Base-by-base conservation (phyloP, 2,797 vertebrate species). In the Xyrichtys novacula region DNA sequence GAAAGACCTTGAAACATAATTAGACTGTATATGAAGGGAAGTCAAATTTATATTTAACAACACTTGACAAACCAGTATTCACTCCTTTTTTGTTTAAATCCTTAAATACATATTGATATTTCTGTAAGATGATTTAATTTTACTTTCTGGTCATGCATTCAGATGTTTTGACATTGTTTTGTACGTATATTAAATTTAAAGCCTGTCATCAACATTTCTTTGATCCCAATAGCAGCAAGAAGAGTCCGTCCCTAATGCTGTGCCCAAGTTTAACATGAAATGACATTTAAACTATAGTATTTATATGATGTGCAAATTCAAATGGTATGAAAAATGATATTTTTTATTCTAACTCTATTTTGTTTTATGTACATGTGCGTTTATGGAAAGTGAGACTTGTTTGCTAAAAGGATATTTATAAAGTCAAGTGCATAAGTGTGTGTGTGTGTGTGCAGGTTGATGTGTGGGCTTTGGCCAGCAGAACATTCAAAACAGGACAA, bases 51-150 rank as follows among this genome's bases (percentile, higher is more conserved):
- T 53, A 44, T 53, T 2, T 25, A 43, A 66, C 52, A 62, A 61
- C 20, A 58, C 23, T 57, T 48, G 2, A 50, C 19, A 29, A 59
- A 50, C 32, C 32, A 72, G 48, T n/a, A 1, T 78, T 54, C 80
- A 80, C 76, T 86, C 57, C 71, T 58, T 44, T 29, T 9, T 66
- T 71, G 58, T 15, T 65, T 67, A 6, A 11, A 25, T 50, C 38
- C n/a, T 6, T 54, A 16, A 56, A 61, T 19, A 48, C 50, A 44
- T 1, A 11, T 42, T 56, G 8, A 74, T 74, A 25, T 83, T 70
- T 70, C 6, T 60, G 11, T 19, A 9, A 48, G 23, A 55, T 39
- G 23, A 42, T 63, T 73, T 57, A 60, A 55, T 56, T 78, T 26
- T 25, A 2, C 53, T 78, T 28, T 26, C 2, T 36, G 23, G 2